These are phyloP conservation scores for Maccullochella peelii DNA, from an alignment of 2,113 vertebrate species.

Conservation along the genomic window DNA sequence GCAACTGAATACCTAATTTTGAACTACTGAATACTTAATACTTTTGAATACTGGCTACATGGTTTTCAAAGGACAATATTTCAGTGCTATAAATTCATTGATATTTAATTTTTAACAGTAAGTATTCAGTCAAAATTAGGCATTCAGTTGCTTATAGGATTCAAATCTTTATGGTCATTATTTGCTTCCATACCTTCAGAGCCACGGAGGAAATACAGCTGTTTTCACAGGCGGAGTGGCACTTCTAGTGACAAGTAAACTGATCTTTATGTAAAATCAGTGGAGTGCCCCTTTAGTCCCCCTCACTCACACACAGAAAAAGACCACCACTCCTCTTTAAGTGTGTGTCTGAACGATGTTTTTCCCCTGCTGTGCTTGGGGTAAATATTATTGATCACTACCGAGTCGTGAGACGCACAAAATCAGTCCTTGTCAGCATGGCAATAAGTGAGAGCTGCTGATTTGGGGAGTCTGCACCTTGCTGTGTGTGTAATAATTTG, in stretches of 20 bases:
- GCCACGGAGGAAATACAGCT: neutral
- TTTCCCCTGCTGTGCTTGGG: neutral
- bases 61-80: neutral
- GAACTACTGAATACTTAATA: neutral
- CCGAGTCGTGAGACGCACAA: neutral
- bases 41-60: neutral
- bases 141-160: neutral
- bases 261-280: neutral
- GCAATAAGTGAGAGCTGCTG: neutral
- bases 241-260: neutral
- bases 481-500: neutral
- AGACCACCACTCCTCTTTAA: neutral
- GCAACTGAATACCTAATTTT: too few relatives aligned
- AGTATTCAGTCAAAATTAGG: too few relatives aligned
- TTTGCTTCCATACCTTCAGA: neutral
- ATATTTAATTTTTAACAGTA: too few relatives aligned
- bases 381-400: slow-evolving; percentile 10
- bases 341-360: neutral
- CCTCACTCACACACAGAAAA: neutral
- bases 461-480: neutral
- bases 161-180: neutral
- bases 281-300: neutral
- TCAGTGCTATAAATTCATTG: neutral
- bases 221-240: neutral
- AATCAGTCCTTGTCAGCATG: neutral